phyloP scores from a whole-genome alignment of 2,888 invertebrate genomes.

The Aproaerema taeniolella region DNA sequence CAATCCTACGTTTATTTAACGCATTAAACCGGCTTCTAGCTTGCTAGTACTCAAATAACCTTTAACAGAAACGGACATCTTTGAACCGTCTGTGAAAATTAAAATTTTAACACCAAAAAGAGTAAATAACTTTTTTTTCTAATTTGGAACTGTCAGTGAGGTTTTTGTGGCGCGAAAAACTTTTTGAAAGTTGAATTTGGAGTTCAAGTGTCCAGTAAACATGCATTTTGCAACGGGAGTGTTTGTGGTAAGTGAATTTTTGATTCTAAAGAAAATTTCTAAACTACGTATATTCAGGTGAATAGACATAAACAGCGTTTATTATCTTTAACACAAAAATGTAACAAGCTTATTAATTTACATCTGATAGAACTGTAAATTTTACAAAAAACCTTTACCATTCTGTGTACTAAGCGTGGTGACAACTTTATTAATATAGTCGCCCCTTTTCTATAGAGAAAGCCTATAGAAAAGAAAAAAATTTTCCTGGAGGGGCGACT shows the following conservation, averaged over 20 bases:
- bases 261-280: too few species aligned
- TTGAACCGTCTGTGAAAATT: neutral
- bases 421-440: too few species aligned
- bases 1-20: neutral
- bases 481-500: too few species aligned
- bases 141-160: neutral
- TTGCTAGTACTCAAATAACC: neutral
- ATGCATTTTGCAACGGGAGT: neutral
- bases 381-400: too few species aligned
- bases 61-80: neutral
- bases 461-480: too few species aligned
- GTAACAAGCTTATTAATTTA: too few species aligned
- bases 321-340: too few species aligned
- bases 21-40: neutral
- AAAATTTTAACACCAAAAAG: neutral
- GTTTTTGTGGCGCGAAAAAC: neutral
- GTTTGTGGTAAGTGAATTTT: neutral
- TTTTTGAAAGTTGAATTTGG: neutral
- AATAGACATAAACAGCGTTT: too few species aligned
- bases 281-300: too few species aligned
- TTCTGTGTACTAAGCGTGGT: too few species aligned
- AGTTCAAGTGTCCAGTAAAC: neutral
- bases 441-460: too few species aligned
- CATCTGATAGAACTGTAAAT: too few species aligned
- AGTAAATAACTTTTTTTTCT: neutral